A percentile compares a stretch with the other conserved stretches of the same genome.
phyloP scores from a whole-genome alignment of 1,140 invertebrate genomes.

The Agrilus planipennis region DNA sequence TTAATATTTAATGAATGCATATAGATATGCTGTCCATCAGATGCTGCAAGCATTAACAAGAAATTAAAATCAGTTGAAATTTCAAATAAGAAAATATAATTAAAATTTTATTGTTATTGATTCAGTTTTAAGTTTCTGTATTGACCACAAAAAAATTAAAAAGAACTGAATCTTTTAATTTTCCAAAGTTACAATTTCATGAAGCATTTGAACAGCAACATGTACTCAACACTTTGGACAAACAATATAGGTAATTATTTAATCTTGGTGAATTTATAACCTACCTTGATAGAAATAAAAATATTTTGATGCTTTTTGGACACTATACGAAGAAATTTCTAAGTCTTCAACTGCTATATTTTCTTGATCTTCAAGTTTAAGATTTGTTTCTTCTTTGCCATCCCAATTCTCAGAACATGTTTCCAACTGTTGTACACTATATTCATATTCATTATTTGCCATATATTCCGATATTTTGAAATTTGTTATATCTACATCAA shows the following conservation, averaged over 20 bases:
- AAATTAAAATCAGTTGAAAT: too few relatives aligned
- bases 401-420: slow-evolving; percentile 21
- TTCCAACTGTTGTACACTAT: too few relatives aligned
- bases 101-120: not conserved
- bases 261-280: not conserved
- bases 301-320: slow-evolving; percentile 41
- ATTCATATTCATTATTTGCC: too few relatives aligned
- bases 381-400: slow-evolving; percentile 8
- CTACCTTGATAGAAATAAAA: slow-evolving; percentile 79
- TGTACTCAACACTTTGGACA: slow-evolving; percentile 27
- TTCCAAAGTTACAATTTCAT: slow-evolving; percentile 27
- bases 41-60: slow-evolving; percentile 41
- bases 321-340: slow-evolving; percentile 26
- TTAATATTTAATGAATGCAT: slow-evolving; percentile 82
- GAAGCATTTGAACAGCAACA: slow-evolving; percentile 11
- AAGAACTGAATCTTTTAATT: slow-evolving; percentile 10
- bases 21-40: slow-evolving; percentile 87
- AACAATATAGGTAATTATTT: too few relatives aligned
- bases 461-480: too few relatives aligned
- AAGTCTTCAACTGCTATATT: slow-evolving; percentile 18
- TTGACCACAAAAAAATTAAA: not conserved
- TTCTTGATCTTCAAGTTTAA: not conserved
- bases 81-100: not conserved
- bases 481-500: not conserved
- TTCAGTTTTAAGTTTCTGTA: not conserved